phyloP scores from a whole-genome alignment of 1,140 invertebrate genomes.

The Rhynchophorus ferrugineus region DNA sequence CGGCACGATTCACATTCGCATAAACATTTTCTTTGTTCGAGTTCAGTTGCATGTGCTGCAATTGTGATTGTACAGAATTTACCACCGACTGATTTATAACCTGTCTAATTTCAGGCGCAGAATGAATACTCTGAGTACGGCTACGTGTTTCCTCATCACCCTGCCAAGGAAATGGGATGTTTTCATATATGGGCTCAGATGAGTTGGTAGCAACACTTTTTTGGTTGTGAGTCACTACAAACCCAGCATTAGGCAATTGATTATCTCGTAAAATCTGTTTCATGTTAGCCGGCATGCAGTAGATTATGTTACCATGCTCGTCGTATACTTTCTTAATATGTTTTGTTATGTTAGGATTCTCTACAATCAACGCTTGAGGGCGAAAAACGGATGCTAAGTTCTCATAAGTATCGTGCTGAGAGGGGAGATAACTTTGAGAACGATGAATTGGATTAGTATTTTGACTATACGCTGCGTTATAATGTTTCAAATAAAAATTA shows the following conservation, averaged over 20 bases:
- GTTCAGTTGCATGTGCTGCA: constrained; percentile 22
- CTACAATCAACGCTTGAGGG: constrained; percentile 36
- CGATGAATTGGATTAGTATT: constrained; percentile 41
- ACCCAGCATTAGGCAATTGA: constrained; percentile 42
- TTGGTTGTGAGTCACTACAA: constrained; percentile 45
- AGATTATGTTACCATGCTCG: constrained; percentile 52
- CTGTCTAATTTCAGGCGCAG: constrained; percentile 52
- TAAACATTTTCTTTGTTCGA: constrained; percentile 34
- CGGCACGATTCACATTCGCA: constrained; percentile 34
- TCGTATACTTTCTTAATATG: constrained; percentile 53
- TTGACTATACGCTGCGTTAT: constrained; percentile 32
- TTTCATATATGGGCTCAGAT: constrained; percentile 71
- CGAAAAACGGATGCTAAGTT: constrained; percentile 51
- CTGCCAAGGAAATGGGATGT: constrained; percentile 59
- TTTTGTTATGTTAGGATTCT: constrained; percentile 45
- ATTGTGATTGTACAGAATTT: constrained; percentile 31
- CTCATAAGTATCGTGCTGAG: constrained; percentile 63
- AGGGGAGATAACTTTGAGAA: constrained; percentile 46
- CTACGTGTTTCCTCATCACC: constrained; percentile 47
- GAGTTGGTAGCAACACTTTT: constrained; percentile 40
- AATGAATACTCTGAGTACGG: constrained; percentile 58
- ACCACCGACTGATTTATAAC: constrained; percentile 31
- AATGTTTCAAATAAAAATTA: constrained; percentile 44
- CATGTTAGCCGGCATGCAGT: constrained; percentile 49
- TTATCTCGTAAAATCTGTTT: constrained; percentile 39